A percentile compares a stretch with the other conserved stretches of the same genome.
These are phyloP conservation scores for Caenorhabditis sp. DNA, from an alignment of 2,888 invertebrate genomes.

Conservation along the genomic window DNA sequence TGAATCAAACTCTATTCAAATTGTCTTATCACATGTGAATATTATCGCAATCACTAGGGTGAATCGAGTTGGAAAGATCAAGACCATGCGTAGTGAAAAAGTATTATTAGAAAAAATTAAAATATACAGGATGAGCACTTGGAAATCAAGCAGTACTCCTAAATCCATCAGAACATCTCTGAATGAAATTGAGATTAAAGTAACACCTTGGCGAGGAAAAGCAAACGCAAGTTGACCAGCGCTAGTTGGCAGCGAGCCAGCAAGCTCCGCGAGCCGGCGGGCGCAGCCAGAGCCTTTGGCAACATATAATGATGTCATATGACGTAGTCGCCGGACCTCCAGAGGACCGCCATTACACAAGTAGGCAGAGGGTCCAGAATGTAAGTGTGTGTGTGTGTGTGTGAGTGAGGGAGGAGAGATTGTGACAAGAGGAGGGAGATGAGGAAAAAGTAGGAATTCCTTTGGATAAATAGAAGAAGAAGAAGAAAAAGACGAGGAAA, in stretches of 20 bases:
- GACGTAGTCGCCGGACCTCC: conserved; percentile 50
- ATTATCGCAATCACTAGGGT: too few relatives aligned
- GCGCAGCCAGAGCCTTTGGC: conserved; percentile 37
- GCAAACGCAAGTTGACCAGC: not conserved
- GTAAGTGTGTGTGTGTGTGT: conserved; percentile 17
- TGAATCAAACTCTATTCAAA: too few relatives aligned
- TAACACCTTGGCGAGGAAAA: not conserved
- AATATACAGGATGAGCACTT: too few relatives aligned
- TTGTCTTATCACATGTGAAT: too few relatives aligned
- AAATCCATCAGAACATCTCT: too few relatives aligned
- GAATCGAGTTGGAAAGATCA: too few relatives aligned
- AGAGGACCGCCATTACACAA: conserved; percentile 43
- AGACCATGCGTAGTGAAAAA: too few relatives aligned
- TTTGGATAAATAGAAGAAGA: conserved; percentile 30
- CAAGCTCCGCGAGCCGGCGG: conserved; percentile 11
- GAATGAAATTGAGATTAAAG: too few relatives aligned
- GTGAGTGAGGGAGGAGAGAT: conserved; percentile 13
- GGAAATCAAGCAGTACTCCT: too few relatives aligned
- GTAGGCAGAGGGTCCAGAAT: conserved; percentile 41
- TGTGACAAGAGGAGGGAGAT: conserved; percentile 23
- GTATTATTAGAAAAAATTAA: too few relatives aligned
- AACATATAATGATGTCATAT: conserved; percentile 59
- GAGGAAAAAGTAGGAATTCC: conserved; percentile 28
- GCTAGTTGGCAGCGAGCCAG: conserved; percentile 37
- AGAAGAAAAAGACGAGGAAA: too few relatives aligned